Evolutionary conservation across 64 coral and sea anemone genomes (phyloP), one percentile per base, ranked within the genome.

Genomic region (Anthopleura sola): DNA sequence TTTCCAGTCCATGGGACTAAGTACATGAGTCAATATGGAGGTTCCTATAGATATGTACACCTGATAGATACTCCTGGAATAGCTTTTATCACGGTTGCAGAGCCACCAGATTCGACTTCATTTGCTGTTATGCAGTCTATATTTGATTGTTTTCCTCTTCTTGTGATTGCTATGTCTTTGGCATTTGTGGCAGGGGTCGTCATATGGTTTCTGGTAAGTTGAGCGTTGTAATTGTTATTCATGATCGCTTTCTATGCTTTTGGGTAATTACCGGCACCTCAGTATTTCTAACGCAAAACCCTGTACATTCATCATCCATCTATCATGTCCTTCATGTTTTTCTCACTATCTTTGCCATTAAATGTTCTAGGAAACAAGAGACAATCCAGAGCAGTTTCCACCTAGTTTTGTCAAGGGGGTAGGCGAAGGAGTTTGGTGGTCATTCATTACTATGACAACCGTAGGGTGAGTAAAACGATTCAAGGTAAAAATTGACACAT

Each of bases 361-460:
- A 75, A 75, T 79, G 12, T 23, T 39, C 23, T 47, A 93, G 92
- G 92, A 93, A 17, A 24, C 49, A 26, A 84, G 38, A 26, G 81
- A 16, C n/a, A 93, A 94, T 68, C 68, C 81, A 12, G 80, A 83
- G 37, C 88, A 94, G 26, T 94, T 91, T 82, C 85, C 40, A 71
- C 29, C 29, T 12, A 79, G 79, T 20, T 94, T 80, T 87, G 36
- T 55, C 1, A 91, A 87, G 86, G 93, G 88, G 50, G 21, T 58
- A 37, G 75, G 85, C 60, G 93, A 90, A 82, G 93, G 93, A 28
- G 79, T 91, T 19, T 90, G 93, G 93, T 94, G 93, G 93, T 87
- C 88, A 53, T 94, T 94, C 74, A 76, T 91, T 44, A 86, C 93
- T 36, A 94, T 91, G 90, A 86, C 90, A 86, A 91, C 84, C 11